These are phyloP conservation scores for Saimiri boliviensis DNA, from an alignment of 2,113 vertebrate species.

Conservation along the genomic window DNA sequence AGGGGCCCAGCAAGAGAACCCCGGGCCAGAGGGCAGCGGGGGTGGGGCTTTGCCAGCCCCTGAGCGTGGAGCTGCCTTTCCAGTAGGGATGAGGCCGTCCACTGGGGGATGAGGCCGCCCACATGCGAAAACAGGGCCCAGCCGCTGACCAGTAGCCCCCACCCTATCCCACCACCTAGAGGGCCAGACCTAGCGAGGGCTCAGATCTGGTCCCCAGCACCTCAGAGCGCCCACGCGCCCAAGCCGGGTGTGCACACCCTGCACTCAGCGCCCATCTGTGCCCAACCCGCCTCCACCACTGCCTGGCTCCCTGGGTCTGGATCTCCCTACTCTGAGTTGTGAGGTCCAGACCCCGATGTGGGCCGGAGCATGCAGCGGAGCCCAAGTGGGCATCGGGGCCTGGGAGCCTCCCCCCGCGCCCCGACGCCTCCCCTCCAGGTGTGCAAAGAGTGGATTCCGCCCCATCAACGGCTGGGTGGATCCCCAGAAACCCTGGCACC, in stretches of 20 bases:
- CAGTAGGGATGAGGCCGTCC: background rate
- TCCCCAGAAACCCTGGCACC: slow-evolving; percentile 29
- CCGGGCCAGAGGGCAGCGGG: no score
- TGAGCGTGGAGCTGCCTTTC: accelerated
- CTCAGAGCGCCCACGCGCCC: background rate
- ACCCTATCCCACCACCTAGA: background rate
- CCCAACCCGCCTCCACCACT: accelerated
- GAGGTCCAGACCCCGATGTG: accelerated
- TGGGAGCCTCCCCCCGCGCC: background rate
- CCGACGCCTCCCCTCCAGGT: background rate
- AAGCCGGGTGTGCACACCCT: background rate
- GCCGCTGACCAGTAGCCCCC: background rate
- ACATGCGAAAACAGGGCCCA: background rate
- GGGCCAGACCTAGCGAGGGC: background rate
- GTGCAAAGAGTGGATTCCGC: background rate
- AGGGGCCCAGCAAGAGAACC: background rate
- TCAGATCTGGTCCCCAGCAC: no score
- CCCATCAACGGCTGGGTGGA: background rate
- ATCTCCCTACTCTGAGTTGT: background rate
- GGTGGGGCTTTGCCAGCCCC: background rate
- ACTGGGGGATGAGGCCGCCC: accelerated
- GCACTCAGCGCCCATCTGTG: background rate
- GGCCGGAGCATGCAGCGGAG: background rate
- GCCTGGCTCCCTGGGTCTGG: background rate
- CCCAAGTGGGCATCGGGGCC: accelerated